phyloP scores from a whole-genome alignment of 2,113 vertebrate species.

The Melanotaenia duboulayi region DNA sequence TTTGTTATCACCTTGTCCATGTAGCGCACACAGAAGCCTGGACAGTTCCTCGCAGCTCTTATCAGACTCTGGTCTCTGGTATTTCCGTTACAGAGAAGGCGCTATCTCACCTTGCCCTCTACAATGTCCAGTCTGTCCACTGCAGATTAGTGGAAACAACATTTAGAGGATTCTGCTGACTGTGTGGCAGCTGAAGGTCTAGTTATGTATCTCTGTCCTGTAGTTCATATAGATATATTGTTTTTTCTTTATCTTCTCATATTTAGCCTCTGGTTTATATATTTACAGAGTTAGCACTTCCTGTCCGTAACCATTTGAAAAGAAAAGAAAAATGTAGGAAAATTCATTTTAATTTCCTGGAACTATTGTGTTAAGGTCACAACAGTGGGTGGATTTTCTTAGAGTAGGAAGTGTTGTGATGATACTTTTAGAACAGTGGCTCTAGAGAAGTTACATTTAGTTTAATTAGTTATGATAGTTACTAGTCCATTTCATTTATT shows the following conservation, averaged over 20 bases:
- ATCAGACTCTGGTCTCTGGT: constrained; percentile 61
- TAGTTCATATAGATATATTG: background rate
- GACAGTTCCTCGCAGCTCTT: constrained; percentile 58
- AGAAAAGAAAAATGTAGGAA: background rate
- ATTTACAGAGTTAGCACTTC: background rate
- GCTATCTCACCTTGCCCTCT: constrained; percentile 50
- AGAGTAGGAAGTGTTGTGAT: no score
- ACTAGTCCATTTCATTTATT: no score
- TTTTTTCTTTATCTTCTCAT: background rate
- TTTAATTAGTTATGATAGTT: no score
- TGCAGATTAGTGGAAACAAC: constrained; percentile 58
- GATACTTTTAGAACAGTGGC: no score
- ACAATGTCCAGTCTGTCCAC: constrained; percentile 35
- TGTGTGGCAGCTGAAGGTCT: background rate
- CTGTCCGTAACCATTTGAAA: background rate
- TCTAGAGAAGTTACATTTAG: no score
- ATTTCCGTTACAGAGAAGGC: constrained; percentile 59
- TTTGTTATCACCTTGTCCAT: constrained; percentile 35
- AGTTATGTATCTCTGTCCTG: background rate
- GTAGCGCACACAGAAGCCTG: constrained; percentile 4
- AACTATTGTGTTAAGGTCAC: background rate
- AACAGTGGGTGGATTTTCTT: no score
- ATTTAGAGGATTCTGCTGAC: background rate
- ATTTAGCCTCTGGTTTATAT: background rate
- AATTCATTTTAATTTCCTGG: background rate